Evolutionary conservation across 2,797 vertebrate species (phyloP), one percentile per base, ranked within the genome.

Genomic region (Gouania willdenowi): DNA sequence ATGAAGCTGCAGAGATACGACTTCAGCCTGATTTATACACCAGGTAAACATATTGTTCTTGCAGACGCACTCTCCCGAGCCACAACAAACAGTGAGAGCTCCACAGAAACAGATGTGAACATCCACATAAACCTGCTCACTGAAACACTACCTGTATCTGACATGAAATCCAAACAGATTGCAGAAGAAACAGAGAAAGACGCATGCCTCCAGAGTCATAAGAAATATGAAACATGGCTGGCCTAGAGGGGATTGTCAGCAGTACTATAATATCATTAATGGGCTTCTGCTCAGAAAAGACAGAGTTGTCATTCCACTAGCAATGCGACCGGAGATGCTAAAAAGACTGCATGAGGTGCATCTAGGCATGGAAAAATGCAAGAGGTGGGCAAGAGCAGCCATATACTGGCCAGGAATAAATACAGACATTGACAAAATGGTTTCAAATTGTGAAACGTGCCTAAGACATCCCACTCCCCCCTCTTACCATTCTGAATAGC

Each of bases 391-490:
- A 0, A 48, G 34, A 39, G 17, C n/a, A 1, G 7, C 43, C 0
- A 16, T 59, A 4, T 53, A 20, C 13, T 68, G 59, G 45, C 52
- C 33, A n/a, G 31, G 40, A 6, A 26, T 50, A 0, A 53, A 40
- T 5, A 15, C 9, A 11, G 28, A 53, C 8, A 53, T 49, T 5
- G 39, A 61, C 1, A 45, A 1, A 2, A 3, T 42, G 1, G 13
- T 29, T 2, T 23, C 8, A 2, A 8, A 2, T 20, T 60, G 46
- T 43, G 54, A 36, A 12, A 62, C 49, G 10, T 72, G 51, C 10
- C 18, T 41, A 0, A 66, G 37, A 26, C 17, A 56, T 1, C 11
- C n/a, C n/a, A n/a, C n/a, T n/a, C n/a, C n/a, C n/a, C n/a, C n/a
- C n/a, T n/a, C n/a, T n/a, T n/a, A n/a, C n/a, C n/a, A n/a, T n/a